Base-by-base conservation (phyloP, 2,888 invertebrate species). In the Mythimna ferrago region DNA sequence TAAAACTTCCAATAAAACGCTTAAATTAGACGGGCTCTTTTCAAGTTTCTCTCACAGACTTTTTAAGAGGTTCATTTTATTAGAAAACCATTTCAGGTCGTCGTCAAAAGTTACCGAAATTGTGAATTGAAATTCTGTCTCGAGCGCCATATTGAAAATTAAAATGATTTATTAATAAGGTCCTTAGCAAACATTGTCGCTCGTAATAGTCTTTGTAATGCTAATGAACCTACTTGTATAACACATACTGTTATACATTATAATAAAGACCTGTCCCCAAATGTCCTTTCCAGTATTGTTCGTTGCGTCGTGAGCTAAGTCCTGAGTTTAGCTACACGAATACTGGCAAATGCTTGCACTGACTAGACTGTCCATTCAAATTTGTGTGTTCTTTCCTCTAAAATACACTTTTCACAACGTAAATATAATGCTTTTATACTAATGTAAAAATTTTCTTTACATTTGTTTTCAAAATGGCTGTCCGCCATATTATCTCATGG, bases 41-140 rank as follows among this genome's bases (percentile, higher is more conserved):
- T 44, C 41, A 73, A 67, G 14, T 38, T n/a, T 64, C 48, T 16
- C 38, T 56, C 38, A 16, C 48, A 35, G 2, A 21, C 5, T 57
- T 21, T 51, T 51, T 41, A 19, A 57, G 41, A 19, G 14, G 14
- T 2, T 38, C 66, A 66, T 67, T 57, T 76, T 76, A 76, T 66
- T 66, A 51, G 1, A 57, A 76, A 73, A 76, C 66, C 66, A 11
- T 51, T 76, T 76, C 19, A 41, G 26, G 0, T 19, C 67, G 21
- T 41, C 67, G 21, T 58, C 57, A 51, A 66, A 51, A 66, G 19
- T 66, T 44, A 26, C 58, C 16, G 35, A 68, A 19, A 21, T 21
- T 35, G 51, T 51, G 16, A 51, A 14, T 26, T 73, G n/a, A n/a
- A 35, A 67, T 21, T 58, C 19, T 57, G n/a, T 56, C 19, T 56